Base-by-base conservation (phyloP, 2,113 vertebrate genomes). In the Planiliza haematocheilus region DNA sequence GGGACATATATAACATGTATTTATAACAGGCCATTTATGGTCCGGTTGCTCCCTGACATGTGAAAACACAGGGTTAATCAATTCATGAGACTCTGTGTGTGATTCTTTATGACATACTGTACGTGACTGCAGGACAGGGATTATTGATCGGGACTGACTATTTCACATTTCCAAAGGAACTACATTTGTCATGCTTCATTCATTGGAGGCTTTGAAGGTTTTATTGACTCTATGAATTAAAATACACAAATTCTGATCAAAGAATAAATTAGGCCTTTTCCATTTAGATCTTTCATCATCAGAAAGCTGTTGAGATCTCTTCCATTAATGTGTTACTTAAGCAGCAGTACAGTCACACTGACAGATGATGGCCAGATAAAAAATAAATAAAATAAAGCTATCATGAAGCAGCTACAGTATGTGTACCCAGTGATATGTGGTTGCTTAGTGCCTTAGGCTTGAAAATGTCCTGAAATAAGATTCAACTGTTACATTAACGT, bases 71-170 rank as follows among this genome's bases (percentile, higher is more conserved):
- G 0, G 0, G 49, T 39, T 34, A 38, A 65, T 86, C 50, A 16
- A 84, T 76, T 71, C 13, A 51, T 43, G 51, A 70, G 45, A 43
- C 14, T 17, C 52, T 13, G 8, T 38, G 51, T 53, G 46, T 13
- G 2, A 16, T 49, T 30, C 34, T 79, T 49, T 80, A 70, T 84
- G 52, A 74, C 45, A n/a, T n/a, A n/a, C n/a, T n/a, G n/a, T 68
- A 37, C 69, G 30, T 74, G 70, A 74, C 65, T 68, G 74, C 61
- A 81, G 53, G 55, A 57, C 16, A 60, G 7, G 34, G 30, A 51
- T 50, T 71, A 89, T 91, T 76, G 87, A 89, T 79, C 61, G 10
- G 0, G 3, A 10, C 37, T n/a, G 52, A 69, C 51, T 56, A 30
- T 83, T 56, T 73, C 64, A 62, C 18, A n/a, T 20, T 60, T 43